phyloP scores from a whole-genome alignment of 1,140 invertebrate species.

The Brachionus rubens region DNA sequence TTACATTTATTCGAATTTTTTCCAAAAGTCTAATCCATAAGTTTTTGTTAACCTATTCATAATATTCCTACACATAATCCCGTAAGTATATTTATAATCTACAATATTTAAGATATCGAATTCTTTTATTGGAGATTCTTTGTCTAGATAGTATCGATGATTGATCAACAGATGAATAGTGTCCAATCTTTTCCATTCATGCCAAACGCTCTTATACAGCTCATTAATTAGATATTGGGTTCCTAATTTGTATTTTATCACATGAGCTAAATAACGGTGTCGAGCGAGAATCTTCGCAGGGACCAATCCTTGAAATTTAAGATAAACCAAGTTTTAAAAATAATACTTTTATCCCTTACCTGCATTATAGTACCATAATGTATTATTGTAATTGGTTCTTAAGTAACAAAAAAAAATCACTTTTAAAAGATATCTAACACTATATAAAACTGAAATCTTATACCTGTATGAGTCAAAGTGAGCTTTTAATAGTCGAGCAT shows the following conservation, averaged over 20 bases:
- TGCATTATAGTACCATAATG: background rate
- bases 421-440: too few species aligned
- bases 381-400: background rate
- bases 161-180: slow-evolving; percentile 16
- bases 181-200: background rate
- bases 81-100: background rate
- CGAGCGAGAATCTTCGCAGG: background rate
- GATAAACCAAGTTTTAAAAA: background rate
- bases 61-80: background rate
- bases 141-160: background rate
- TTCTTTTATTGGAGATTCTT: background rate
- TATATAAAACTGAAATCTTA: background rate
- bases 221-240: background rate
- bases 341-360: background rate
- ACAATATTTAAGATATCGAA: background rate
- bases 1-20: too few species aligned
- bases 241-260: background rate
- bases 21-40: background rate
- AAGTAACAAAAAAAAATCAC: too few species aligned
- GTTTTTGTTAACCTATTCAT: background rate
- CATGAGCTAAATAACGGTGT: background rate
- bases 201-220: background rate
- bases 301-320: background rate
- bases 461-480: background rate
- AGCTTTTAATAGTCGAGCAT: background rate